phyloP scores from a whole-genome alignment of 2,888 invertebrate species.

The Pseudanteris insignis region DNA sequence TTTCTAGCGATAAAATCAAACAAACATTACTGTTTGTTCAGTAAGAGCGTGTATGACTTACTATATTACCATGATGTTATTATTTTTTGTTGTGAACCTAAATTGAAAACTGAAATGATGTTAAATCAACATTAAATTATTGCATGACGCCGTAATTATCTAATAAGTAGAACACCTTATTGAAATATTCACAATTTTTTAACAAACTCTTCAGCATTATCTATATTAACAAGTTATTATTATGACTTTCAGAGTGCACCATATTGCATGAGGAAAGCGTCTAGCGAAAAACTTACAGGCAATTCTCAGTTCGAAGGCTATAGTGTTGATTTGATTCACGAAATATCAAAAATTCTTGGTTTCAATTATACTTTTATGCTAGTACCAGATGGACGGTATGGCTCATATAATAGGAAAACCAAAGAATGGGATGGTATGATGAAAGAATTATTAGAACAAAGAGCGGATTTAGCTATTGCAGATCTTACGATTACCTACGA shows the following conservation, averaged over 20 bases:
- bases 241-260: constrained; percentile 91
- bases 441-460: constrained; percentile 84
- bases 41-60: too few species aligned
- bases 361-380: constrained; percentile 89
- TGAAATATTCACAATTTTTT: too few species aligned
- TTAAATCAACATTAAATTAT: too few species aligned
- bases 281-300: constrained; percentile 82
- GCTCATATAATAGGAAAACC: constrained; percentile 81
- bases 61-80: too few species aligned
- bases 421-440: constrained; percentile 95
- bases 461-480: constrained; percentile 95
- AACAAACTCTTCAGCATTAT: neutral
- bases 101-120: too few species aligned
- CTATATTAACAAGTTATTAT: neutral
- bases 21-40: too few species aligned
- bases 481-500: constrained; percentile 98
- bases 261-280: constrained; percentile 93
- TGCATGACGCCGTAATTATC: too few species aligned
- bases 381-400: constrained; percentile 87
- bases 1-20: too few species aligned
- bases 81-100: too few species aligned
- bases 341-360: constrained; percentile 86
- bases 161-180: too few species aligned
- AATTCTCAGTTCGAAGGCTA: constrained; percentile 96
- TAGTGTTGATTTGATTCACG: constrained; percentile 91